These are phyloP conservation scores for Diabrotica virgifera DNA, from an alignment of 1,140 invertebrate species.

Conservation along the genomic window DNA sequence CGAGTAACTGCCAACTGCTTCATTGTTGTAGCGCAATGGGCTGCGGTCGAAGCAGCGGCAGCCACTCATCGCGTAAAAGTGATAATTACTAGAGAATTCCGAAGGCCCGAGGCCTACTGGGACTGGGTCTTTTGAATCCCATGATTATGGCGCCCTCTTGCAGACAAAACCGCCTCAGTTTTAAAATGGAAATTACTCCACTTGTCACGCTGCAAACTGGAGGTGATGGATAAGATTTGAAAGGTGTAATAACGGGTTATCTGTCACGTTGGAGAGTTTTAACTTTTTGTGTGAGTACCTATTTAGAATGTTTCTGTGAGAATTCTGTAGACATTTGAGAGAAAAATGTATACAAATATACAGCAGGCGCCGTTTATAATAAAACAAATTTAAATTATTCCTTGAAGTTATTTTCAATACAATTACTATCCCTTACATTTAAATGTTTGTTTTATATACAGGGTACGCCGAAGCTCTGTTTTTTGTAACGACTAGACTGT, in stretches of 20 bases:
- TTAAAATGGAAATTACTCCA: background rate
- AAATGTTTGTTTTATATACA: too few species aligned
- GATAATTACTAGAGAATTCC: background rate
- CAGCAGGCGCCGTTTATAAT: too few species aligned
- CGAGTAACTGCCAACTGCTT: background rate
- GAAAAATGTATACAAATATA: too few species aligned
- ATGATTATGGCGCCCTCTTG: background rate
- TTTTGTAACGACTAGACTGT: too few species aligned
- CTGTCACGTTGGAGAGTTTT: too few species aligned
- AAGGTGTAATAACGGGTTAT: background rate
- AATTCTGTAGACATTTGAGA: too few species aligned
- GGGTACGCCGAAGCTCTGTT: too few species aligned
- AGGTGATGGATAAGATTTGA: background rate
- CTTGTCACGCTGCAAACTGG: background rate
- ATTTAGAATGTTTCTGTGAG: too few species aligned
- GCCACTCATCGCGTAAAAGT: background rate
- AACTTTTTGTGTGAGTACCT: too few species aligned
- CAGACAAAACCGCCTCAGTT: background rate
- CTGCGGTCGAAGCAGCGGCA: conserved; percentile 1
- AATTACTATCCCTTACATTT: too few species aligned
- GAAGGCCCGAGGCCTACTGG: background rate
- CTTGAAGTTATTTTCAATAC: too few species aligned
- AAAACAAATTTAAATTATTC: too few species aligned
- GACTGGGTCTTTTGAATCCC: background rate
- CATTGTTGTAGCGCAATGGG: background rate